Evolutionary conservation across 2,797 vertebrate species (phyloP), one percentile per base, ranked within the genome.

Genomic region (Cyprinella venusta): DNA sequence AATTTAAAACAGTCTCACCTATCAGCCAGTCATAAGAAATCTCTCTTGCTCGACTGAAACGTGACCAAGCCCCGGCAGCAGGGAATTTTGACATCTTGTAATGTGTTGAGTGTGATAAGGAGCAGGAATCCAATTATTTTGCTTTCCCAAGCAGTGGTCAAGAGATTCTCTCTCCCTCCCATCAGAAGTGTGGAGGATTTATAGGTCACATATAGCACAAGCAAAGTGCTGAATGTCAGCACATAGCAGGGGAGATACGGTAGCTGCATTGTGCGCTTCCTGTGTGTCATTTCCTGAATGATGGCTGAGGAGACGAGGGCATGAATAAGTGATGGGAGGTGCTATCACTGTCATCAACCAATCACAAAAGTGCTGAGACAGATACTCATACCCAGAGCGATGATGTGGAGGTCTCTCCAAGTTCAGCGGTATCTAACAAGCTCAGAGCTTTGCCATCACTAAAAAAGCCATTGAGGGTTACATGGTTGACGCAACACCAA

Each of bases 41-140:
- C 84, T 83, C 83, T 85, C 87, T 75, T 85, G 81, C 87, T 87
- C 85, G 71, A 84, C 82, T 87, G 86, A 87, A 89, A 88, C 82
- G 82, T 89, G 89, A 83, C 86, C 83, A 70, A 84, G 77, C 80
- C 86, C 67, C 76, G 85, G 87, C 85, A 84, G 85, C 76, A 69
- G 84, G 87, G 87, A 83, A 88, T 89, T 90, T 86, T 90, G 89
- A 88, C 86, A 88, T 88, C 85, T 85, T 75, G 85, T 88, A 88
- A 86, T 88, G 84, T 77, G 24, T 83, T 81, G 86, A 87, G 88
- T 84, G 84, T 83, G 89, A 91, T 90, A 90, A 87, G 88, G 84
- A 87, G 86, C 87, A 83, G 83, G 87, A 90, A 90, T 90, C 88
- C 90, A 90, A 90, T 90, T 90, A 90, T 88, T 90, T 89, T 87